Evolutionary conservation across 2,797 vertebrate genomes (phyloP).

Genomic region (Zonotrichia albicollis): DNA sequence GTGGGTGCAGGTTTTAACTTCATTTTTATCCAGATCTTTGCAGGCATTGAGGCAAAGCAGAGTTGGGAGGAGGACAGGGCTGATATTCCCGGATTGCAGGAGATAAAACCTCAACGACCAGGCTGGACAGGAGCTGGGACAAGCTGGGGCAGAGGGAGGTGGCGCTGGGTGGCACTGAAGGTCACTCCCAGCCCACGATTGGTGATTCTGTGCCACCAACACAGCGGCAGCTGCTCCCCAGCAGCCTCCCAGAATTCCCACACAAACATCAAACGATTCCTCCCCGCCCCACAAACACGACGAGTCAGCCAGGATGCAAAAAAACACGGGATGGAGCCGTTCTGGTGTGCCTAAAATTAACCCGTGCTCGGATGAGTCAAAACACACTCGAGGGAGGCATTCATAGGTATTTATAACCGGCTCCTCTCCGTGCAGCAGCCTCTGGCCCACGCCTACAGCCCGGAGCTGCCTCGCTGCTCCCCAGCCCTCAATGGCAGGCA

Average conservation of each 20-base stretch:
- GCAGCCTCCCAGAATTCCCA: neutral
- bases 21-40: neutral
- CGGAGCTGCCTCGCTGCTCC: neutral
- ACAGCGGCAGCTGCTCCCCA: neutral
- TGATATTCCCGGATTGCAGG: neutral
- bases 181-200: neutral
- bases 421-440: neutral
- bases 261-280: neutral
- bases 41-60: neutral
- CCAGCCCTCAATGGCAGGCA: too few relatives aligned
- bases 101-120: neutral
- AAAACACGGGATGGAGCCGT: neutral
- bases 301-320: neutral
- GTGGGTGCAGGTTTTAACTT: neutral
- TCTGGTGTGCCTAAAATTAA: neutral
- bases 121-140: neutral
- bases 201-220: neutral
- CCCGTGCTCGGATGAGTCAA: neutral
- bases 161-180: neutral
- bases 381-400: neutral
- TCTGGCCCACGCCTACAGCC: neutral
- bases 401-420: neutral
- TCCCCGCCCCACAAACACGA: fast-evolving
- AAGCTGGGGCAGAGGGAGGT: neutral
- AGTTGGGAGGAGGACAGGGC: neutral